These are phyloP conservation scores for Labeo catla DNA, from an alignment of 2,113 vertebrate genomes.

Conservation along the genomic window DNA sequence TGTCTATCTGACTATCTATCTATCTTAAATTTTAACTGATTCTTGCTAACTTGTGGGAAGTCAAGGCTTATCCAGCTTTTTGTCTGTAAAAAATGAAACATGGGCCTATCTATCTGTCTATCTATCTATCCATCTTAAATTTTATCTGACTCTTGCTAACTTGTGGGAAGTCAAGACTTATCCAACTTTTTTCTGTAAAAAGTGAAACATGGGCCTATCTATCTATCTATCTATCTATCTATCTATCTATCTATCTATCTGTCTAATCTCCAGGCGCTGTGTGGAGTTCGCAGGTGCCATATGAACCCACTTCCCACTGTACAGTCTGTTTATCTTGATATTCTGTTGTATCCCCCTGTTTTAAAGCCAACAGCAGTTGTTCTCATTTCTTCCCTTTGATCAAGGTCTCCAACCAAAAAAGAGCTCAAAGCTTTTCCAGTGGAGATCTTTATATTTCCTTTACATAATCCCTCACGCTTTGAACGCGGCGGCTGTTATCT, in stretches of 20 bases:
- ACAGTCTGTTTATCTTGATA: constrained; percentile 20
- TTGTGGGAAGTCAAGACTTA: too few relatives aligned
- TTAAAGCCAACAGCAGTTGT: constrained; percentile 58
- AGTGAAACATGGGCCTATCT: not conserved
- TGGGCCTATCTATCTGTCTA: too few relatives aligned
- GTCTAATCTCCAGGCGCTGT: not conserved
- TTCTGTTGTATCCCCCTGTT: constrained; percentile 16
- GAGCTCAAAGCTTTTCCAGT: constrained; percentile 50
- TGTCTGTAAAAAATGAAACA: too few relatives aligned
- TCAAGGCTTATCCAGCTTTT: too few relatives aligned
- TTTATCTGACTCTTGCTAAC: too few relatives aligned
- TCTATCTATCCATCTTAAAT: not conserved
- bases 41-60: too few relatives aligned
- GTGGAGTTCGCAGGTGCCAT: constrained; percentile 54
- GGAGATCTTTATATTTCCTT: constrained; percentile 63
- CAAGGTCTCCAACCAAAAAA: constrained; percentile 57
- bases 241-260: not conserved
- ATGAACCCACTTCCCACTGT: not conserved
- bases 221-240: not conserved
- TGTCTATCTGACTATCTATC: not conserved
- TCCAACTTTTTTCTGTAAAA: not conserved
- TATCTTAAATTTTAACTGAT: not conserved
- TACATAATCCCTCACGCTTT: constrained; percentile 59
- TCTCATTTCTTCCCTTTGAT: constrained; percentile 66
- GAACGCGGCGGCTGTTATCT: constrained; percentile 55